These are phyloP conservation scores for Mastomys natalensis DNA, from an alignment of 2,113 vertebrate species.

Conservation along the genomic window DNA sequence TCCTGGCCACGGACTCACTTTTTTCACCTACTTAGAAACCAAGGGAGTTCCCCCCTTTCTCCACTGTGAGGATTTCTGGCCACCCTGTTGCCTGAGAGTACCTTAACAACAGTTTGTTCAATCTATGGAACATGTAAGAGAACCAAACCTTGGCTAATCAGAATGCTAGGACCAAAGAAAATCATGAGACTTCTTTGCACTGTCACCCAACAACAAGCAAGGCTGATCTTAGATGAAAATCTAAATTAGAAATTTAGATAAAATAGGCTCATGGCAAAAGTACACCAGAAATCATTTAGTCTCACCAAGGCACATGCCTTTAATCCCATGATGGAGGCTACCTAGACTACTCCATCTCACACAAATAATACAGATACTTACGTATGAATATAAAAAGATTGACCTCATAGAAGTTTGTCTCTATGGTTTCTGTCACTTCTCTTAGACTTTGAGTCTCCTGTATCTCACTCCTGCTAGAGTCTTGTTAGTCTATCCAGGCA, in stretches of 20 bases:
- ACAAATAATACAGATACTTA: background rate
- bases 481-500: background rate
- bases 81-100: rapidly evolving
- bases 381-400: background rate
- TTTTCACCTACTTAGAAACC: background rate
- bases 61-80: background rate
- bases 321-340: no score
- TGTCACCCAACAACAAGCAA: background rate
- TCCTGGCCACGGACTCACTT: background rate
- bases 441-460: background rate
- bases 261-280: background rate
- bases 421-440: background rate
- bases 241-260: slow-evolving; percentile 35
- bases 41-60: background rate
- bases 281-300: background rate
- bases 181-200: background rate
- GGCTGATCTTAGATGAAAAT: background rate
- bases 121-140: background rate
- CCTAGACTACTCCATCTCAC: background rate
- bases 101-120: background rate
- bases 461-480: background rate
- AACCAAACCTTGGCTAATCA: background rate
- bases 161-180: background rate
- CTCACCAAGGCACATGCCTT: background rate
- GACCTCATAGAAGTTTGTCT: background rate